These are phyloP conservation scores for Dromococcyx pavoninus DNA, from an alignment of 2,797 vertebrate species.

Conservation along the genomic window DNA sequence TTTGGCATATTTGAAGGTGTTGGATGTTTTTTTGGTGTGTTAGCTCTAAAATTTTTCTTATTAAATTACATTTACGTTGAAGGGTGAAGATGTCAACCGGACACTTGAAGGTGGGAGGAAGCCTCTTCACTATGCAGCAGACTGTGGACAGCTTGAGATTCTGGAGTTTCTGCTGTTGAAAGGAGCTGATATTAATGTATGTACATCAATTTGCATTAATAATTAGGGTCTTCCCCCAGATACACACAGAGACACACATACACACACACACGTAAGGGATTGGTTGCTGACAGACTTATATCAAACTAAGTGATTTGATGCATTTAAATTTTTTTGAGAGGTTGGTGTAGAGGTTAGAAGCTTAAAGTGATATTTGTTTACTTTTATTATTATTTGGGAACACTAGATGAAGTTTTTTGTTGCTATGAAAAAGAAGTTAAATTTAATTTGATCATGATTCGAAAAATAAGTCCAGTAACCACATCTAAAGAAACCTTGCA, in stretches of 20 bases:
- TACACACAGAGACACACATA: rapidly evolving
- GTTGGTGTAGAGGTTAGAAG: neutral
- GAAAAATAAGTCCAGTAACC: neutral
- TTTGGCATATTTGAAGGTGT: neutral
- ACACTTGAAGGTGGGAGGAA: constrained; percentile 88
- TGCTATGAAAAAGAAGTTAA: neutral
- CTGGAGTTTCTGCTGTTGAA: constrained; percentile 89
- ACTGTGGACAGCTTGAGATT: constrained; percentile 89
- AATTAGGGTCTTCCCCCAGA: neutral
- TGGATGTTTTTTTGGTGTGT: neutral
- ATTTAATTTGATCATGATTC: neutral
- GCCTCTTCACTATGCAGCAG: constrained; percentile 92
- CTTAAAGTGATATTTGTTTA: neutral
- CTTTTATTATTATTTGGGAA: neutral
- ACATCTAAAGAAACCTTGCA: neutral
- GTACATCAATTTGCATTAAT: constrained; percentile 51
- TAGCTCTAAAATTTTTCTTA: neutral
- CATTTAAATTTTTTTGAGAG: neutral
- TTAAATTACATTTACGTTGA: constrained; percentile 9
- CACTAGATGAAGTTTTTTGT: neutral
- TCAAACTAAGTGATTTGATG: neutral
- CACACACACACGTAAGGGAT: neutral
- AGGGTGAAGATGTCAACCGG: constrained; percentile 92
- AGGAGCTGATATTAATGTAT: constrained; percentile 94
- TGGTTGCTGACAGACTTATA: neutral